Base-by-base conservation (phyloP, 37 sponge, comb jelly and placozoan genomes). In the Hexactinellida sp. region DNA sequence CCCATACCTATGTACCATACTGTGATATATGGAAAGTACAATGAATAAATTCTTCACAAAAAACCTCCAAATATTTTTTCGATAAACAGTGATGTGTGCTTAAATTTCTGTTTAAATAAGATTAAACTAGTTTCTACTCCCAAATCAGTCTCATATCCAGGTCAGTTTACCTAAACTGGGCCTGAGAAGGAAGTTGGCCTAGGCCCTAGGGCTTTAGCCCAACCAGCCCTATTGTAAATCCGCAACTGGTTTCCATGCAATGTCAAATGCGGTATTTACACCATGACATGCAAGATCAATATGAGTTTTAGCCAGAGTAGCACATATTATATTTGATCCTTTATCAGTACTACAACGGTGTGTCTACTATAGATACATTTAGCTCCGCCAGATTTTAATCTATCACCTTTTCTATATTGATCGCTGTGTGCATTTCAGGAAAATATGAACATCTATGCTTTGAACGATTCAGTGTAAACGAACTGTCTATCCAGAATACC, bases 271-370 rank as follows among this genome's bases (percentile, higher is more conserved):
- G 3, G 21, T 28, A 63, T 63, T 63, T 28, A 63, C 13, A 28
- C 76, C 19, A 63, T 63, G 76, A 28, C 32, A 63, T 63, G 76
- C 76, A 63, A 7, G 13, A 63, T 63, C 76, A 63, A 41, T 63
- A 63, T 63, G 76, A 25, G 76, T 63, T 63, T 63, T 63, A 63
- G 76, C 76, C 3, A 63, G 76, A n/a, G 76, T 63, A 32, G 25
- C 76, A 23, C 32, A 63, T 63, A 63, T 63, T 7, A 63, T 28
- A 63, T 63, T 63, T 63, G 76, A 63, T 23, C 76, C 76, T 63
- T 63, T 63, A 63, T 63, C 76, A 63, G 76, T 63, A 7, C 19
- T 63, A 63, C 76, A 63, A 25, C 1, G n/a, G 76, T 3, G 76
- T 63, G 76, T 63, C 34, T 23, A 63, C 21, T 21, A 63, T 7